Evolutionary conservation across 2,888 invertebrate genomes (phyloP).

Genomic region (Blera fallax): DNA sequence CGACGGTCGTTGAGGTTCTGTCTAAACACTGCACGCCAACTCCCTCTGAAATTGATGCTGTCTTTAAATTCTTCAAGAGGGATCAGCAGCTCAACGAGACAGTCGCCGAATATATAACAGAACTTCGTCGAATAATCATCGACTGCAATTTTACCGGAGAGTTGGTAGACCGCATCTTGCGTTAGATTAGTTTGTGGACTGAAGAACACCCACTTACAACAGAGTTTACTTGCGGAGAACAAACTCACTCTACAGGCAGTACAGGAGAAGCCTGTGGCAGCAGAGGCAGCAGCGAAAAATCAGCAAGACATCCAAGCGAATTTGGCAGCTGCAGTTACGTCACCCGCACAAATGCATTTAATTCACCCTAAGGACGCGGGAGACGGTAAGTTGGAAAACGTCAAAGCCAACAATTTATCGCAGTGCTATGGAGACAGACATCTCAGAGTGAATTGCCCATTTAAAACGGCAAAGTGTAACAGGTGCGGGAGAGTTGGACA

Average conservation of each 20-base stretch:
- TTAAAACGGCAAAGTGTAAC: background rate
- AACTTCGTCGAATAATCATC: constrained; percentile 15
- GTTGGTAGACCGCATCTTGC: constrained; percentile 53
- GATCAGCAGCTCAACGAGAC: background rate
- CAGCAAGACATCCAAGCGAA: background rate
- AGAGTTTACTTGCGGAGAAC: constrained; percentile 45
- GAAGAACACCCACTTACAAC: constrained; percentile 41
- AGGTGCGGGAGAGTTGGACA: background rate
- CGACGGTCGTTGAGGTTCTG: background rate
- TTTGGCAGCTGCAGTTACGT: background rate
- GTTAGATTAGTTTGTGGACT: constrained; percentile 64
- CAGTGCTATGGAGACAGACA: background rate
- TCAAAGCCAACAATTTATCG: background rate
- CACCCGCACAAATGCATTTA: background rate
- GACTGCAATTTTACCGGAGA: constrained; percentile 52
- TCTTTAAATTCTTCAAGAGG: constrained; percentile 7
- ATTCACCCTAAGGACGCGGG: background rate
- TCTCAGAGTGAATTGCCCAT: background rate
- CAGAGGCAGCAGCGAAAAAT: constrained; percentile 40
- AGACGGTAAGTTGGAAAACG: background rate
- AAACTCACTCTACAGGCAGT: constrained; percentile 40
- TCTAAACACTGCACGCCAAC: constrained; percentile 38
- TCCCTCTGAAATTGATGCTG: constrained; percentile 61
- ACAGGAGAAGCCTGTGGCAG: constrained; percentile 35
- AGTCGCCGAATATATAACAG: background rate